Percentiles rank a stretch among this genome's conserved stretches.
Conservation (phyloP, 1,140 invertebrate genomes). For the Ips typographus region DNA sequence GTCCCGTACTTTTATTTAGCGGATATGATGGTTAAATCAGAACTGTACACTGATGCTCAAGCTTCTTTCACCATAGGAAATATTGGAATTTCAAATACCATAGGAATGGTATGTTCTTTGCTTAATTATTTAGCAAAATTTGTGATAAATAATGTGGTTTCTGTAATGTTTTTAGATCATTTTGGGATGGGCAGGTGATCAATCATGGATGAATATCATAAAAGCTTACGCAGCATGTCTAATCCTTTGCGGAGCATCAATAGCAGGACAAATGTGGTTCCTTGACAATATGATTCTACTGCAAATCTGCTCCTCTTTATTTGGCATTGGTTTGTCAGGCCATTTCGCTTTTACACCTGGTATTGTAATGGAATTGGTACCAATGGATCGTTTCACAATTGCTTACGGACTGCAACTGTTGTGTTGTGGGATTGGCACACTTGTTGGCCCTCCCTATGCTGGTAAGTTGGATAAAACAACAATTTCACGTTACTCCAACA, state of each 20-base stretch:
- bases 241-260: constrained; percentile 70
- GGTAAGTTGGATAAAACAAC: constrained; percentile 46
- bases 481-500: too few relatives aligned
- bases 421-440: constrained; percentile 75
- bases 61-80: constrained; percentile 76
- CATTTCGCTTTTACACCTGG: constrained; percentile 86
- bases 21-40: constrained; percentile 63
- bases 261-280: constrained; percentile 70
- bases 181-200: constrained; percentile 87
- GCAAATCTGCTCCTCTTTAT: constrained; percentile 62
- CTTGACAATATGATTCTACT: constrained; percentile 63
- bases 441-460: constrained; percentile 60
- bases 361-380: constrained; percentile 79
- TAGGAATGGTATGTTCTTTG: constrained; percentile 74
- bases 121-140: background rate
- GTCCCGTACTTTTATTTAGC: constrained; percentile 87
- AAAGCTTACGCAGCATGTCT: constrained; percentile 79
- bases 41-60: constrained; percentile 65
- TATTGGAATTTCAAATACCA: constrained; percentile 82
- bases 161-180: constrained; percentile 61
- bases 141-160: background rate
- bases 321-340: constrained; percentile 83
- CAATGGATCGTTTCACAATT: constrained; percentile 79
- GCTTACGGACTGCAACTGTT: constrained; percentile 85
- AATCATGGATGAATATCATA: constrained; percentile 79